phyloP scores from a whole-genome alignment of 2,888 invertebrate genomes.

The Zeuzera pyrina region DNA sequence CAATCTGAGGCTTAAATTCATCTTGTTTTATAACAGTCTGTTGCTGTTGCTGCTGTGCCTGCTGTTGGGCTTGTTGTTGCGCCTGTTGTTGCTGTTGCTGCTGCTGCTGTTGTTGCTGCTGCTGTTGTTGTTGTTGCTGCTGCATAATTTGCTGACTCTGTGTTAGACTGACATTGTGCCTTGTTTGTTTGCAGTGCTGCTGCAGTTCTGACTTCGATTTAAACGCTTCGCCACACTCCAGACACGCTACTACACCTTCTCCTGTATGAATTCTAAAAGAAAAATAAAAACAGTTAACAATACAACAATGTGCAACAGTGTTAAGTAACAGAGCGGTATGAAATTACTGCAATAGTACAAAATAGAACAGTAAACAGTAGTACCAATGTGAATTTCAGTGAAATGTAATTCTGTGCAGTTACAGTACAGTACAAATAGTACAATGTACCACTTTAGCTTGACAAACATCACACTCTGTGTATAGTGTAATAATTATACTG shows the following conservation, averaged over 20 bases:
- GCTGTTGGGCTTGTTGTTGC: constrained; percentile 43
- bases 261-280: constrained; percentile 78
- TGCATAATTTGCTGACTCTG: constrained; percentile 38
- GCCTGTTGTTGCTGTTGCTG: constrained; percentile 33
- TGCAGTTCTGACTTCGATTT: constrained; percentile 79
- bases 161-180: constrained; percentile 43
- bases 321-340: too few relatives aligned
- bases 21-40: constrained; percentile 67
- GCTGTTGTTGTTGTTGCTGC: constrained; percentile 45
- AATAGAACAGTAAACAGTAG: too few relatives aligned
- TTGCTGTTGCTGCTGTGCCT: constrained; percentile 40
- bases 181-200: constrained; percentile 75
- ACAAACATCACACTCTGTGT: too few relatives aligned
- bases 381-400: too few relatives aligned
- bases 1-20: constrained; percentile 65
- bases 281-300: too few relatives aligned
- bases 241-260: constrained; percentile 81
- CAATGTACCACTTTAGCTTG: too few relatives aligned
- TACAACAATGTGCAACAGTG: too few relatives aligned
- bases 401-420: too few relatives aligned
- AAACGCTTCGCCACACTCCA: constrained; percentile 85
- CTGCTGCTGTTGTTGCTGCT: constrained; percentile 47
- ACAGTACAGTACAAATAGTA: too few relatives aligned
- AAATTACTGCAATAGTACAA: too few relatives aligned
- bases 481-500: too few relatives aligned